A percentile compares a stretch with the other conserved stretches of the same genome.
These are phyloP conservation scores for Otus scops DNA, from an alignment of 2,797 vertebrate genomes.

Conservation along the genomic window DNA sequence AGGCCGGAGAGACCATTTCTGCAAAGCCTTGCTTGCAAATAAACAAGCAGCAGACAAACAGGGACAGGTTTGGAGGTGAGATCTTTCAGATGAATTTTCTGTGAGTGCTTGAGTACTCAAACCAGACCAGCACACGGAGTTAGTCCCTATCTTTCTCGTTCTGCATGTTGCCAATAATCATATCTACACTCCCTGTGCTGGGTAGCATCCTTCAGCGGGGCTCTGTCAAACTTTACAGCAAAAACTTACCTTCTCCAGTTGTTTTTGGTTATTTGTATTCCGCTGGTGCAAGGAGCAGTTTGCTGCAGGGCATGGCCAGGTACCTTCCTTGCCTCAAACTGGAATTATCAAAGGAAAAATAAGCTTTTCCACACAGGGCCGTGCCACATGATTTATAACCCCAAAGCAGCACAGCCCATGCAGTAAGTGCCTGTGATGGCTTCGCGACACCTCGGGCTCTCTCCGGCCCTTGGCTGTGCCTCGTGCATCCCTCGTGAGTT, in stretches of 20 bases:
- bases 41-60: neutral
- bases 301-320: neutral
- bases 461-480: neutral
- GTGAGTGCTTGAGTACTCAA: neutral
- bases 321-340: neutral
- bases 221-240: neutral
- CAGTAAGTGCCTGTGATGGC: neutral
- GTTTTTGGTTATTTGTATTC: neutral
- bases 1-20: neutral
- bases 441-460: neutral
- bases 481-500: neutral
- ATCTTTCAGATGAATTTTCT: neutral
- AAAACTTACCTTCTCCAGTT: rapidly evolving
- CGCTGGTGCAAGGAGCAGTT: neutral
- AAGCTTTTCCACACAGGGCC: neutral
- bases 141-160: neutral
- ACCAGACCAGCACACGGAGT: neutral
- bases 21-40: neutral
- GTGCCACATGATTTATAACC: neutral
- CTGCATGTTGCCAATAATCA: neutral
- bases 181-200: neutral
- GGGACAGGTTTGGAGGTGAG: neutral
- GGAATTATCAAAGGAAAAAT: neutral
- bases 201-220: neutral
- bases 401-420: rapidly evolving